A percentile compares a stretch with the other conserved stretches of the same genome.
phyloP scores from a whole-genome alignment of 2,113 vertebrate species.

The Crotalus helleri region DNA sequence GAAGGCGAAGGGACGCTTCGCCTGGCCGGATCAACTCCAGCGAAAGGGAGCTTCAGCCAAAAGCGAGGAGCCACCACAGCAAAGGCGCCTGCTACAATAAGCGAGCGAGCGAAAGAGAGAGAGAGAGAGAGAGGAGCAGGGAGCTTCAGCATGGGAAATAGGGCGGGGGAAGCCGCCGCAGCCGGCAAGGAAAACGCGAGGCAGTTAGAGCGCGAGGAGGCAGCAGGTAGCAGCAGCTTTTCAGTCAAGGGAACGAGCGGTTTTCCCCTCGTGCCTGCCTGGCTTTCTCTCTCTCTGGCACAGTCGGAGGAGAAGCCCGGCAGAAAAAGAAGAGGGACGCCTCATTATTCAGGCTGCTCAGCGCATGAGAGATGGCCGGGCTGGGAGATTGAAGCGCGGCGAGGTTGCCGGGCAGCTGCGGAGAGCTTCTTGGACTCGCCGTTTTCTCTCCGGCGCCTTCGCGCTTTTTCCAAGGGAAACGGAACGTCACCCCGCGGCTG shows the following conservation, averaged over 20 bases:
- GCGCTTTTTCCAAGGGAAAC: not conserved
- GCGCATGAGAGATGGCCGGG: not conserved
- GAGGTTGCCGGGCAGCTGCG: not conserved
- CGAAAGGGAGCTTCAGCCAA: not conserved
- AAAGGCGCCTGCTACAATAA: not conserved
- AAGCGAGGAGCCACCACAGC: not conserved
- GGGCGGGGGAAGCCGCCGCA: not conserved
- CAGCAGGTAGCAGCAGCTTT: slow-evolving; percentile 9
- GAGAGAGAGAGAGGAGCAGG: not conserved
- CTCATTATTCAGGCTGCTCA: not conserved
- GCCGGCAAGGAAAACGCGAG: not conserved
- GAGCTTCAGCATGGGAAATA: too few relatives aligned
- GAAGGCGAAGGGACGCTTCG: not conserved
- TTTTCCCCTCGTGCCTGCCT: not conserved
- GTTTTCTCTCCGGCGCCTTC: not conserved
- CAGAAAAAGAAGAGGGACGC: not conserved
- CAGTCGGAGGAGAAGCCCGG: not conserved
- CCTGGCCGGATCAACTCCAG: not conserved
- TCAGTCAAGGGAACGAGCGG: not conserved
- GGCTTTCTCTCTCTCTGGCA: not conserved
- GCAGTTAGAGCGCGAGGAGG: not conserved
- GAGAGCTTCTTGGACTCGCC: not conserved
- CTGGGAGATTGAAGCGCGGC: not conserved
- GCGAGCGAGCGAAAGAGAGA: not conserved
- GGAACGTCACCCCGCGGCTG: not conserved